phyloP scores from a whole-genome alignment of 2,113 vertebrate species.

The Lepus europaeus region DNA sequence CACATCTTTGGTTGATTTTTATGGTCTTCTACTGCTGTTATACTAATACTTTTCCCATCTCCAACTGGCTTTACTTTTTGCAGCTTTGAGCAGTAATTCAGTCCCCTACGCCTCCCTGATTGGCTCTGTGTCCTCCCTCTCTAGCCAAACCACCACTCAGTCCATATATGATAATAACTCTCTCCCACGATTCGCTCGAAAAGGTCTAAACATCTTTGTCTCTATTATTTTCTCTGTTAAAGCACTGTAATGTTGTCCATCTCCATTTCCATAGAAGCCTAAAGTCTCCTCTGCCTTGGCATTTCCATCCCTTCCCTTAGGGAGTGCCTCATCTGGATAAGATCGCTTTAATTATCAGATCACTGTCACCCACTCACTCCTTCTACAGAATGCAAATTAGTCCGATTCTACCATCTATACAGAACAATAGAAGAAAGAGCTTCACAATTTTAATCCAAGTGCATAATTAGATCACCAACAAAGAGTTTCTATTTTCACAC shows the following conservation, averaged over 20 bases:
- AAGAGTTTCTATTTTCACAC: conserved; percentile 64
- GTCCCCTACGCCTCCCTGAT: conserved; percentile 92
- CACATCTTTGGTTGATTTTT: conserved; percentile 82
- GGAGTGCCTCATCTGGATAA: conserved; percentile 90
- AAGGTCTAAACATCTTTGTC: conserved; percentile 94
- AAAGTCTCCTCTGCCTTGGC: conserved; percentile 83
- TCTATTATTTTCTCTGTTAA: conserved; percentile 91
- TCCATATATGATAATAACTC: conserved; percentile 93
- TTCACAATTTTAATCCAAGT: conserved; percentile 53
- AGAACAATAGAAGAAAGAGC: conserved; percentile 66
- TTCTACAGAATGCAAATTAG: conserved; percentile 63
- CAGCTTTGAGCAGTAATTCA: conserved; percentile 93
- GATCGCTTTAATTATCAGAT: conserved; percentile 72
- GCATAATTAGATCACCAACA: conserved; percentile 40
- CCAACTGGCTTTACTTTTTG: conserved; percentile 93
- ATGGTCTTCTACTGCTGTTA: conserved; percentile 86
- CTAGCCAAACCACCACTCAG: conserved; percentile 93
- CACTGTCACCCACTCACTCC: conserved; percentile 70
- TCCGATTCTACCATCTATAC: conserved; percentile 64
- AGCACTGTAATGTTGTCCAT: conserved; percentile 90
- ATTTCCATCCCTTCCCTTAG: conserved; percentile 84
- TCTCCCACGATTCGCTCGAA: conserved; percentile 92
- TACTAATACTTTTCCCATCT: conserved; percentile 93
- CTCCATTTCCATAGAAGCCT: conserved; percentile 86
- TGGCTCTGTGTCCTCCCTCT: conserved; percentile 93